Percentiles rank a stretch among this genome's conserved stretches.
phyloP scores from a whole-genome alignment of 2,113 vertebrate species.

The Gymnorhina tibicen region DNA sequence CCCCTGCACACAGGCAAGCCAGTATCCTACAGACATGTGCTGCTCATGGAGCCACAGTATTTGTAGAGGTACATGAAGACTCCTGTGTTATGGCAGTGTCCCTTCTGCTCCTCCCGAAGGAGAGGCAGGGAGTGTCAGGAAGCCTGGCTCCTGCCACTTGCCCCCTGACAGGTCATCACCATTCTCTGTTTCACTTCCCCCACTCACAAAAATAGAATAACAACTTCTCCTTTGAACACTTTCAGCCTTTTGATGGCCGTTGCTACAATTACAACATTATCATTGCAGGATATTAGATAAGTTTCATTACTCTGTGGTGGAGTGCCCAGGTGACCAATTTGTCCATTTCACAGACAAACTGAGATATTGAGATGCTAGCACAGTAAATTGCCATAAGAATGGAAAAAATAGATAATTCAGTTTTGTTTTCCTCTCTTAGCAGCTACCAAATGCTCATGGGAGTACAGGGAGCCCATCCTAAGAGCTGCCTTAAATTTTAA shows the following conservation, averaged over 20 bases:
- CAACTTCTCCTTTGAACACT: neutral
- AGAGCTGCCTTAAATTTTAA: neutral
- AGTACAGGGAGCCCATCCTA: neutral
- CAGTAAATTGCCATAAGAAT: neutral
- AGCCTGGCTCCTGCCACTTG: neutral
- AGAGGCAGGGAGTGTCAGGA: rapidly evolving
- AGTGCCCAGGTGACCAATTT: neutral
- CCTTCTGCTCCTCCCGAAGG: neutral
- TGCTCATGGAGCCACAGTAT: neutral
- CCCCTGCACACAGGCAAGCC: neutral
- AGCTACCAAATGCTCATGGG: neutral
- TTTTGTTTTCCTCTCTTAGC: neutral
- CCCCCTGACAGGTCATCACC: neutral
- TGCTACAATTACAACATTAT: neutral
- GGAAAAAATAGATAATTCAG: neutral
- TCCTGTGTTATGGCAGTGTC: neutral
- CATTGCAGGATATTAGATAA: neutral
- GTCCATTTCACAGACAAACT: neutral
- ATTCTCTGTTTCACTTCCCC: neutral
- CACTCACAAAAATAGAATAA: neutral
- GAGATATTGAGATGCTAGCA: neutral
- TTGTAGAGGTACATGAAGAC: neutral
- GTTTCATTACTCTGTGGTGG: neutral
- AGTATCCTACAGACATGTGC: neutral
- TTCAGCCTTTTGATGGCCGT: neutral